phyloP scores from a whole-genome alignment of 2,113 vertebrate species.

The Toxotes jaculatrix region DNA sequence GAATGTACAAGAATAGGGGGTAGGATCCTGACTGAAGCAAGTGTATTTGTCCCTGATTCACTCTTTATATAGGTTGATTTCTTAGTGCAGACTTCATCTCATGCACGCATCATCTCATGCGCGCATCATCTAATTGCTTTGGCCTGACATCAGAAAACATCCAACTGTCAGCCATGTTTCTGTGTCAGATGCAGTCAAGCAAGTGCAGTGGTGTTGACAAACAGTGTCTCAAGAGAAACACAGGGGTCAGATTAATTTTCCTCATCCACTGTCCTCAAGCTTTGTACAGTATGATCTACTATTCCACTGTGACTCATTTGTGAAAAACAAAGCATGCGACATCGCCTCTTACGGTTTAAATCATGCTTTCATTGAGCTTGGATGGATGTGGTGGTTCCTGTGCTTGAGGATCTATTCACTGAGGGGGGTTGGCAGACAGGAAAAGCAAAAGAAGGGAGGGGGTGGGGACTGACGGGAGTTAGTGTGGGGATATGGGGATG shows the following conservation, averaged over 20 bases:
- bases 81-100: background rate
- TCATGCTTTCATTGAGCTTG: conserved; percentile 44
- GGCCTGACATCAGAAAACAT: background rate
- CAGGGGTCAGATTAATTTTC: conserved; percentile 39
- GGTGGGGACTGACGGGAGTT: conserved; percentile 66
- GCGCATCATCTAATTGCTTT: background rate
- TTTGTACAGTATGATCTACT: conserved; percentile 32
- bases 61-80: background rate
- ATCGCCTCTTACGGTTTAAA: conserved; percentile 40
- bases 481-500: conserved; percentile 76
- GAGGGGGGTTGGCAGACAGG: conserved; percentile 80
- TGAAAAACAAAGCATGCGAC: conserved; percentile 51
- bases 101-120: background rate
- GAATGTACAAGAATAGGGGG: conserved; percentile 68
- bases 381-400: conserved; percentile 59
- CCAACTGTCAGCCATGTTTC: conserved; percentile 38
- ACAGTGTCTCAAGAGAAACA: conserved; percentile 12
- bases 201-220: conserved; percentile 25
- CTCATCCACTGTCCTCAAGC: conserved; percentile 10
- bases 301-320: conserved; percentile 51
- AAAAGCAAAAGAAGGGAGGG: conserved; percentile 61
- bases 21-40: conserved; percentile 29
- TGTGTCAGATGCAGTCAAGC: conserved; percentile 37
- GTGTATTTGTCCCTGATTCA: conserved; percentile 33
- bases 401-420: conserved; percentile 69